Percentiles rank a stretch among this genome's conserved stretches.
These are phyloP conservation scores for Melinaea menophilus DNA, from an alignment of 2,888 invertebrate genomes.

Conservation along the genomic window DNA sequence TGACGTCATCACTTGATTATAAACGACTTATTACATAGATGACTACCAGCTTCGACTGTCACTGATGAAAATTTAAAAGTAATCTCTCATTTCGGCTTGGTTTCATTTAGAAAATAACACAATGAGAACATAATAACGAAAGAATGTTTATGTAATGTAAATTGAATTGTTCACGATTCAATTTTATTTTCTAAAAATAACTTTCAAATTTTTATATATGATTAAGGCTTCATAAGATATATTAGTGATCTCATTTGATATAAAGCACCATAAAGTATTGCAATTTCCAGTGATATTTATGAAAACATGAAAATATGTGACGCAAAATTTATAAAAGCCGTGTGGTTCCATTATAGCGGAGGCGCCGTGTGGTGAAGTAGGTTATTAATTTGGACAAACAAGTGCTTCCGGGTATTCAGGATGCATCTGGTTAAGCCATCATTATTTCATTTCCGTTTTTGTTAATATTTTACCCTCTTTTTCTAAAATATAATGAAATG, in stretches of 20 bases:
- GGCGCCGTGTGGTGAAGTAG: constrained; percentile 49
- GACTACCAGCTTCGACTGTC: too few species aligned
- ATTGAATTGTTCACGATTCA: not conserved
- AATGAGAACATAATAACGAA: too few species aligned
- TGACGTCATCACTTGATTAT: too few species aligned
- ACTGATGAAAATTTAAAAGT: too few species aligned
- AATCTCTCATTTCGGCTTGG: too few species aligned
- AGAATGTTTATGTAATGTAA: not conserved
- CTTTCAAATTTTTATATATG: not conserved
- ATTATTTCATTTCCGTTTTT: too few species aligned
- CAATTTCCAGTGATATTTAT: constrained; percentile 15
- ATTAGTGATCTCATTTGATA: not conserved
- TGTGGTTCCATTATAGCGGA: constrained; percentile 32
- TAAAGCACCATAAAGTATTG: constrained; percentile 21
- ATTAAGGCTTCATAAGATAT: not conserved
- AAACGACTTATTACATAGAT: too few species aligned
- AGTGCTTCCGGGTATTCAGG: constrained; percentile 48
- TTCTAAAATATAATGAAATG: too few species aligned
- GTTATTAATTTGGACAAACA: constrained; percentile 63
- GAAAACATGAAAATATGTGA: constrained; percentile 27
- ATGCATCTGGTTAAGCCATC: constrained; percentile 46
- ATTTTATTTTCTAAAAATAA: not conserved
- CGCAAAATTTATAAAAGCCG: constrained; percentile 29
- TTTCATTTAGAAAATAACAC: too few species aligned
- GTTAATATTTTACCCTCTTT: too few species aligned